Conservation (phyloP, 2,888 invertebrate species). For the Pollenia angustigena region DNA sequence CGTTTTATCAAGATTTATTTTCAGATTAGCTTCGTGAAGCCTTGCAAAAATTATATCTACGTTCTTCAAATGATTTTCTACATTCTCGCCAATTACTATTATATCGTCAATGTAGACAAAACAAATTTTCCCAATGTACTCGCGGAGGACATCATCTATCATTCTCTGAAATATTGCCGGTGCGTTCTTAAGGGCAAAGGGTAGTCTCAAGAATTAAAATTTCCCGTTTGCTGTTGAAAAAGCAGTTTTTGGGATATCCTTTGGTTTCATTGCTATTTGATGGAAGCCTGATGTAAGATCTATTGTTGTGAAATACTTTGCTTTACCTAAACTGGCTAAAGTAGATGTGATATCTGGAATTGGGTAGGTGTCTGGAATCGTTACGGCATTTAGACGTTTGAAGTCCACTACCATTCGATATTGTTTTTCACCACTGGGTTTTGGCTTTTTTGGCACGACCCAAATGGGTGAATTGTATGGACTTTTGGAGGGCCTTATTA, state of each 20-base stretch:
- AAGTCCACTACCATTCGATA: slow-evolving; percentile 51
- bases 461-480: too few relatives aligned
- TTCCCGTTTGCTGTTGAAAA: slow-evolving; percentile 13
- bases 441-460: too few relatives aligned
- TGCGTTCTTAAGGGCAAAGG: background rate
- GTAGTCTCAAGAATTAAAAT: background rate
- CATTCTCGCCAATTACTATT: too few relatives aligned
- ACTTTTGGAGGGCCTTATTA: too few relatives aligned
- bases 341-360: slow-evolving; percentile 72
- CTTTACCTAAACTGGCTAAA: slow-evolving; percentile 70
- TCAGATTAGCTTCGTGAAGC: too few relatives aligned
- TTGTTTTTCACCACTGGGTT: too few relatives aligned
- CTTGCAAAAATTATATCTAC: too few relatives aligned
- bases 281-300: too few relatives aligned
- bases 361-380: slow-evolving; percentile 69
- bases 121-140: background rate
- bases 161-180: background rate
- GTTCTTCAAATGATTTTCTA: too few relatives aligned
- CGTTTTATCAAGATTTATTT: too few relatives aligned
- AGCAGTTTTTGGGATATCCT: slow-evolving; percentile 32
- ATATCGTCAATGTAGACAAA: too few relatives aligned
- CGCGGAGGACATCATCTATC: background rate
- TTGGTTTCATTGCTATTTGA: slow-evolving; percentile 4
- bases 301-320: slow-evolving; percentile 73
- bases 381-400: slow-evolving; percentile 73